Evolutionary conservation across 2,113 vertebrate genomes (phyloP).

Genomic region (Microtus montanus): DNA sequence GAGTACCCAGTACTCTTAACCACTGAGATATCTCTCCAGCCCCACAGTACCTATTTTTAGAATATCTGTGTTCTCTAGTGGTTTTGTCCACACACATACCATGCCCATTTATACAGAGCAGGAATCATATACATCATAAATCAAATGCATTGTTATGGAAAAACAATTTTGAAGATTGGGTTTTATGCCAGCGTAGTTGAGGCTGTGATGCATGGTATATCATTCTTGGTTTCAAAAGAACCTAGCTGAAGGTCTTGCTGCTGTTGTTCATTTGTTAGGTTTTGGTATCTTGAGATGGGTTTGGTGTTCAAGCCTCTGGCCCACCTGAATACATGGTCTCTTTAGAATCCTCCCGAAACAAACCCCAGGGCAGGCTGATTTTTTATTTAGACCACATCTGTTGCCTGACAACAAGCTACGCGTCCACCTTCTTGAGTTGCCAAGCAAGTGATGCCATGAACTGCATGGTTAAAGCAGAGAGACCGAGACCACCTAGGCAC

Average conservation of each 20-base stretch:
- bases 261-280: not conserved
- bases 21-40: not conserved
- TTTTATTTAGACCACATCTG: conserved; percentile 13
- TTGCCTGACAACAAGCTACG: conserved; percentile 58
- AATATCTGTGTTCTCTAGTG: not conserved
- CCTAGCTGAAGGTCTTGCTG: not conserved
- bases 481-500: not conserved
- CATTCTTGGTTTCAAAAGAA: conserved; percentile 9
- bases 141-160: not conserved
- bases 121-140: not conserved
- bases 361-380: conserved; percentile 13
- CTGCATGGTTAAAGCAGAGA: not conserved
- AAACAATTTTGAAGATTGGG: not conserved
- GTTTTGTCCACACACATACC: not conserved
- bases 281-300: conserved; percentile 31
- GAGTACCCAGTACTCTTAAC: not conserved
- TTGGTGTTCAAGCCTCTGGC: conserved; percentile 40
- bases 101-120: not conserved
- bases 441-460: not conserved
- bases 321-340: not conserved
- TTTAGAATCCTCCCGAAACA: conserved; percentile 43
- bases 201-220: not conserved
- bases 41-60: not conserved
- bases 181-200: not conserved
- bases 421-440: conserved; percentile 16